Base-by-base conservation (phyloP, 2,113 vertebrate species). In the Ceyx margarethae region DNA sequence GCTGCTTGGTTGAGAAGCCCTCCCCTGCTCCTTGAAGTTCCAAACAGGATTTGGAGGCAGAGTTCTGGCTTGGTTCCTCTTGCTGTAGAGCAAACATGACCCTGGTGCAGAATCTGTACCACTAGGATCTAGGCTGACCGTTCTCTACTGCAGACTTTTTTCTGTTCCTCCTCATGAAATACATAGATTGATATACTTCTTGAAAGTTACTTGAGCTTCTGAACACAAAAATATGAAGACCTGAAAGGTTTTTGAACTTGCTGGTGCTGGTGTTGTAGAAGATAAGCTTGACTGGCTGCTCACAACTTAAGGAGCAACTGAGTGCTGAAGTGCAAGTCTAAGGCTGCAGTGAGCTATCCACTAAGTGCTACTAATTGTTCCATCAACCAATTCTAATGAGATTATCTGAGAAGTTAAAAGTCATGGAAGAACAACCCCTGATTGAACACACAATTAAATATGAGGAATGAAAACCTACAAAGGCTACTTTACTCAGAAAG, bases 21-120 rank as follows among this genome's bases (percentile, higher is more conserved):
- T 92, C 65, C 33, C 89, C 65, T 77, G 87, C 87, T 77, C 77
- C 80, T 62, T 91, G 90, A 50, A 66, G 74, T 37, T 94, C 78
- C 87, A 89, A 89, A 89, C 2, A 84, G 46, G 84, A 80, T 81
- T 48, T 62, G 87, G 86, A 86, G 72, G 45, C 64, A 88, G 84
- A 92, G 33, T 37, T 86, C 91, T 92, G 91, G 65, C 33, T 90
- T 51, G 48, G 25, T 46, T 91, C 91, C 77, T 92, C 84, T 94
- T 87, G 87, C 84, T 89, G 84, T 21, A 92, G 84, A 95, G 89
- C 69, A 86, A 89, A 91, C 43, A 37, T 81, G 56, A 84, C 74
- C 74, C 87, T 87, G 87, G 90, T 64, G 85, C 91, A 78, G 68
- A 90, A 13, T 43, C 69, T 86, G 65, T 54, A 71, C 78, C 51